phyloP scores from a whole-genome alignment of 1,140 invertebrate species.

The Zaprionus inermis region DNA sequence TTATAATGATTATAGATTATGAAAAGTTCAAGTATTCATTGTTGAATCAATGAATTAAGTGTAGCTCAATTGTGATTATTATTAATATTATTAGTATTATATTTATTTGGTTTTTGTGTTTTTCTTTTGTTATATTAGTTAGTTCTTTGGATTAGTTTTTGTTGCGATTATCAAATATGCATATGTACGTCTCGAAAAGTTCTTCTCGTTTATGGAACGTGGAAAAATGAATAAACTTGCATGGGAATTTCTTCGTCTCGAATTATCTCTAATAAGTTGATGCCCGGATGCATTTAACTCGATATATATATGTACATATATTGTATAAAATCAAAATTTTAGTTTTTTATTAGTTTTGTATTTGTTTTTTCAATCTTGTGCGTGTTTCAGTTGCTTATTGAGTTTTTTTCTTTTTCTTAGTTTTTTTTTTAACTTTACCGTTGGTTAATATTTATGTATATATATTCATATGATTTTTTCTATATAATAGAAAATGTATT shows the following conservation, averaged over 20 bases:
- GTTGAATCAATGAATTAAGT: slow-evolving; percentile 60
- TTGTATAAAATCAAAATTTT: slow-evolving; percentile 15
- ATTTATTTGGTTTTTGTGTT: slow-evolving; percentile 11
- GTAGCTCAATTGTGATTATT: slow-evolving; percentile 61
- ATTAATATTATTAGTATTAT: slow-evolving; percentile 43
- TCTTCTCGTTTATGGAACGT: slow-evolving; percentile 25
- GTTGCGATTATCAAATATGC: slow-evolving; percentile 58
- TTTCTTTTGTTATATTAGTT: slow-evolving; percentile 5
- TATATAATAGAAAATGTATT: slow-evolving; percentile 66
- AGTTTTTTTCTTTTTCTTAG: slow-evolving; percentile 21
- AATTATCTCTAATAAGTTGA: slow-evolving; percentile 20
- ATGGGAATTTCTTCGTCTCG: slow-evolving; percentile 7
- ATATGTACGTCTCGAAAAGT: slow-evolving; percentile 48
- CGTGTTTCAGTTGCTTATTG: slow-evolving; percentile 61
- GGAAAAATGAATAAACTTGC: slow-evolving; percentile 39
- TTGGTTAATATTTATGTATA: slow-evolving; percentile 13
- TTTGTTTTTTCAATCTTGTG: slow-evolving; percentile 65
- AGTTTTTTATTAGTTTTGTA: slow-evolving; percentile 14
- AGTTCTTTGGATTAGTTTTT: background rate
- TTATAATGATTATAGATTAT: slow-evolving; percentile 10
- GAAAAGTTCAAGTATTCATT: slow-evolving; percentile 16
- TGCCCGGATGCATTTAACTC: slow-evolving; percentile 28
- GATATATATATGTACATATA: slow-evolving; percentile 34
- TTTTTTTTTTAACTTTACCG: background rate
- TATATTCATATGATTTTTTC: slow-evolving; percentile 39